These are phyloP conservation scores for Cerceris ruficornis DNA, from an alignment of 2,888 invertebrate genomes.

Conservation along the genomic window DNA sequence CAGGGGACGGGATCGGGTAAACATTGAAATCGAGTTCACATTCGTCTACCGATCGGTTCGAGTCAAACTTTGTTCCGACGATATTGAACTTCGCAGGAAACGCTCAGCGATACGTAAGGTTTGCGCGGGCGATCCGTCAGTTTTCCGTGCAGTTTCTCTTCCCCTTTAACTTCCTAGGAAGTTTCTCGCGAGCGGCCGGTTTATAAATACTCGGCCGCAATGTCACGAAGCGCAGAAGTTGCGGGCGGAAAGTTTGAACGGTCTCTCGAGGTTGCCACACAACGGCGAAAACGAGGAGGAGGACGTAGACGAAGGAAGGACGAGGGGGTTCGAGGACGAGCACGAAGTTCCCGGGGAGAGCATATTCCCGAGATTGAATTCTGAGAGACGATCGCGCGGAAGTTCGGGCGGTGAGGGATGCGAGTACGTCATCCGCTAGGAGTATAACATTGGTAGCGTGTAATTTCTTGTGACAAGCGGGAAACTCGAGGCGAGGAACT, in stretches of 20 bases:
- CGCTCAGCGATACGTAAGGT: slow-evolving; percentile 28
- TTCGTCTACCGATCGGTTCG: background rate
- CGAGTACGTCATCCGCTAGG: slow-evolving; percentile 24
- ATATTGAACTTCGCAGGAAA: slow-evolving; percentile 49
- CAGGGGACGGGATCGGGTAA: too few relatives aligned
- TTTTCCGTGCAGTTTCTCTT: slow-evolving; percentile 6
- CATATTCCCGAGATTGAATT: slow-evolving; percentile 63
- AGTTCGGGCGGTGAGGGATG: slow-evolving; percentile 41
- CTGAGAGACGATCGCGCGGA: slow-evolving; percentile 39
- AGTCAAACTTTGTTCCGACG: slow-evolving; percentile 9
- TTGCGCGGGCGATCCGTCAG: slow-evolving; percentile 17
- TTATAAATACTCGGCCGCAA: slow-evolving; percentile 57
- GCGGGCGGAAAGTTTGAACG: slow-evolving; percentile 41
- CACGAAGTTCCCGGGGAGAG: slow-evolving; percentile 42
- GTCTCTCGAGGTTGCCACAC: slow-evolving; percentile 27
- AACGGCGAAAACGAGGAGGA: slow-evolving; percentile 1
- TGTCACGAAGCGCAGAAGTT: slow-evolving; percentile 42
- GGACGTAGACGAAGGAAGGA: slow-evolving; percentile 14
- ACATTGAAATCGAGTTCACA: background rate
- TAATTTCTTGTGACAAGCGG: slow-evolving; percentile 48
- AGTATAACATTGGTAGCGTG: slow-evolving; percentile 28
- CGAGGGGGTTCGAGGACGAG: background rate
- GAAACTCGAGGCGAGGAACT: background rate
- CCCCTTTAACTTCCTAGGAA: slow-evolving; percentile 7
- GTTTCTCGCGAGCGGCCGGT: slow-evolving; percentile 41